Percentiles rank a stretch among this genome's conserved stretches.
Evolutionary conservation across 2,797 vertebrate genomes (phyloP).

Genomic region (Brachymystax lenok): DNA sequence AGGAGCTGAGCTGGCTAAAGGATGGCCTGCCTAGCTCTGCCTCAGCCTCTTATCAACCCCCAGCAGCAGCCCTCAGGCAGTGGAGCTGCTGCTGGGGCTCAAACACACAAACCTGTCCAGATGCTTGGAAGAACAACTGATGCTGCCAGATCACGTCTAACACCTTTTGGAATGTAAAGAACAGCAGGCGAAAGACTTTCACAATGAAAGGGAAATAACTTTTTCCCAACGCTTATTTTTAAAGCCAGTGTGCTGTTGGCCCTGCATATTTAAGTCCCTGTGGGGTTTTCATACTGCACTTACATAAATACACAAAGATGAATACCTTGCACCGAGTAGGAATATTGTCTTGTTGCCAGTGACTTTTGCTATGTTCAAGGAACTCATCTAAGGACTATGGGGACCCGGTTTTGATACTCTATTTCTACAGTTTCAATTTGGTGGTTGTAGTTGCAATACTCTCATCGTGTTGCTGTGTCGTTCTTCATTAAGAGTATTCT

Average conservation of each 20-base stretch:
- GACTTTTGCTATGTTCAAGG: not conserved
- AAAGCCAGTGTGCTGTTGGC: not conserved
- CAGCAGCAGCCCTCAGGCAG: slow-evolving; percentile 47
- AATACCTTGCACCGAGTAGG: not conserved
- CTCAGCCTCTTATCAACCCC: slow-evolving; percentile 61
- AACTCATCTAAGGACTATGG: not conserved
- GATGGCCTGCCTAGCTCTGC: slow-evolving; percentile 39
- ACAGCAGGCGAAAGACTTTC: not conserved
- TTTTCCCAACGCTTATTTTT: not conserved
- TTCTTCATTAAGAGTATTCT: not conserved
- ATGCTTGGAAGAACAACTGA: slow-evolving; percentile 9
- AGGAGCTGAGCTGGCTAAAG: slow-evolving; percentile 34
- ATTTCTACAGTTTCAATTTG: not conserved
- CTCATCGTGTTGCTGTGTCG: not conserved
- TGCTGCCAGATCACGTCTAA: not conserved
- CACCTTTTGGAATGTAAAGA: not conserved
- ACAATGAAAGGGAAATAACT: not conserved
- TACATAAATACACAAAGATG: not conserved
- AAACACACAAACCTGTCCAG: slow-evolving; percentile 30
- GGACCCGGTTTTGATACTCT: not conserved
- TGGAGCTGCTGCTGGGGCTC: slow-evolving; percentile 27
- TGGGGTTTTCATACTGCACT: not conserved
- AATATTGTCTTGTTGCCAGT: not conserved
- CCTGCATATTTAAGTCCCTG: not conserved
- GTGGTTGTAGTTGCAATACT: not conserved